phyloP scores from a whole-genome alignment of 2,888 invertebrate species.

The Urechis unicinctus region DNA sequence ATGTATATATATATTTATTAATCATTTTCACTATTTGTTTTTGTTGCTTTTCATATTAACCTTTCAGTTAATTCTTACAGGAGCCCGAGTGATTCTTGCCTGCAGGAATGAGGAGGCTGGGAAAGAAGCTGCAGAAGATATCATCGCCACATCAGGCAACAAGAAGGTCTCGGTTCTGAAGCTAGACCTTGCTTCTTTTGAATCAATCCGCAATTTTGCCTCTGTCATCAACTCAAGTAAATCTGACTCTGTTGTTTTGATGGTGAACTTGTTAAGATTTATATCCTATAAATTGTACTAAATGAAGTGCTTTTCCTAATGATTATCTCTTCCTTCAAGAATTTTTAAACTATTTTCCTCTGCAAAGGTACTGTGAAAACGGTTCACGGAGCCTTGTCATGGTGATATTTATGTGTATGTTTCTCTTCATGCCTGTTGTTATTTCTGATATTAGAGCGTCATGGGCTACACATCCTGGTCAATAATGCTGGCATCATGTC shows the following conservation, averaged over 20 bases:
- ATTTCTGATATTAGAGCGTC: not conserved
- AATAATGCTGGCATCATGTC: constrained; percentile 49
- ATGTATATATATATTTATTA: too few species aligned
- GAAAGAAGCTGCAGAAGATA: constrained; percentile 26
- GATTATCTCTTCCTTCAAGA: not conserved
- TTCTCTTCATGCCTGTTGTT: too few species aligned
- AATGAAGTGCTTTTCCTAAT: not conserved
- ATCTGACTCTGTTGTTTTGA: too few species aligned
- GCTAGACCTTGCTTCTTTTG: constrained; percentile 39
- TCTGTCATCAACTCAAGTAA: constrained; percentile 40
- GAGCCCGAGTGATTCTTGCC: constrained; percentile 53
- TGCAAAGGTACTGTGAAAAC: too few species aligned
- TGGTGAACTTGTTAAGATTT: too few species aligned
- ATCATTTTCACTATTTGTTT: too few species aligned
- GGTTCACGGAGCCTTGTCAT: too few species aligned
- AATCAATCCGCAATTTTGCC: constrained; percentile 43
- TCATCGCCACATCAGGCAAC: constrained; percentile 26
- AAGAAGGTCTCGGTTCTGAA: constrained; percentile 29
- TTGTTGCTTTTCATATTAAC: not conserved
- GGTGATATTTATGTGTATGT: too few species aligned
- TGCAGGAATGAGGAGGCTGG: constrained; percentile 32
- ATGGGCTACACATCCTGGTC: constrained; percentile 35
- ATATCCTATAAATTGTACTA: too few species aligned
- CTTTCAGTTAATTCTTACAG: constrained; percentile 22
- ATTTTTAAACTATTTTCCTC: not conserved